Evolutionary conservation across 2,113 vertebrate genomes (phyloP).

Genomic region (Odontesthes bonariensis): DNA sequence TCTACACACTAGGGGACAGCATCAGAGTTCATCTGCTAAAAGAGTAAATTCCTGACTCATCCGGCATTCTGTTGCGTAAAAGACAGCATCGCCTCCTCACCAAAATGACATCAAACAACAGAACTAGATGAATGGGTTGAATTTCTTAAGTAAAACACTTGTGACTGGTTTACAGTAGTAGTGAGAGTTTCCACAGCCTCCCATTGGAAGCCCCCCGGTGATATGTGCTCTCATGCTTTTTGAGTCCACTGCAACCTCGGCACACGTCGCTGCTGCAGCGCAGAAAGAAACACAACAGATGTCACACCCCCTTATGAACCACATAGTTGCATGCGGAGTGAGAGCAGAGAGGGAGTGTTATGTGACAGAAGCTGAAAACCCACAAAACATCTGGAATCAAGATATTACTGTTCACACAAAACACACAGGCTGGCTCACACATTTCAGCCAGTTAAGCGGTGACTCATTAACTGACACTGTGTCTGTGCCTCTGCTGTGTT

Average conservation of each 20-base stretch:
- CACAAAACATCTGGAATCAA: conserved; percentile 53
- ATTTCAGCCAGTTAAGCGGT: neutral
- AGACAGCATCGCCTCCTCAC: neutral
- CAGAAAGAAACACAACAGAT: conserved; percentile 45
- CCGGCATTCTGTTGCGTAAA: conserved; percentile 34
- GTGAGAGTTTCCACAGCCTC: conserved; percentile 4
- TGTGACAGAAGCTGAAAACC: conserved; percentile 10
- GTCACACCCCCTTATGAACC: conserved; percentile 3
- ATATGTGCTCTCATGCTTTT: conserved; percentile 12
- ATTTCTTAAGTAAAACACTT: neutral
- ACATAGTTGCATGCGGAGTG: conserved; percentile 19
- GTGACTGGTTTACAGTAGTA: neutral
- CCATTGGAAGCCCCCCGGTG: conserved; percentile 1
- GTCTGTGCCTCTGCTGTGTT: conserved; percentile 8
- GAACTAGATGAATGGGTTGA: neutral
- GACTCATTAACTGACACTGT: conserved; percentile 33
- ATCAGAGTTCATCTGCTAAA: conserved; percentile 15
- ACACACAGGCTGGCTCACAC: neutral
- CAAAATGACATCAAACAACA: conserved; percentile 23
- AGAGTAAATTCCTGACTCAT: conserved; percentile 38
- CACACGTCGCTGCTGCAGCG: conserved; percentile 4
- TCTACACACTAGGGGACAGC: neutral
- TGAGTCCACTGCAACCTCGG: neutral
- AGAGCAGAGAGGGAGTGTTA: conserved; percentile 5
- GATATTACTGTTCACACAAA: conserved; percentile 25